Evolutionary conservation across 1,140 invertebrate genomes (phyloP), one percentile per base, ranked within the genome.

Genomic region (Phymastichus coffea): DNA sequence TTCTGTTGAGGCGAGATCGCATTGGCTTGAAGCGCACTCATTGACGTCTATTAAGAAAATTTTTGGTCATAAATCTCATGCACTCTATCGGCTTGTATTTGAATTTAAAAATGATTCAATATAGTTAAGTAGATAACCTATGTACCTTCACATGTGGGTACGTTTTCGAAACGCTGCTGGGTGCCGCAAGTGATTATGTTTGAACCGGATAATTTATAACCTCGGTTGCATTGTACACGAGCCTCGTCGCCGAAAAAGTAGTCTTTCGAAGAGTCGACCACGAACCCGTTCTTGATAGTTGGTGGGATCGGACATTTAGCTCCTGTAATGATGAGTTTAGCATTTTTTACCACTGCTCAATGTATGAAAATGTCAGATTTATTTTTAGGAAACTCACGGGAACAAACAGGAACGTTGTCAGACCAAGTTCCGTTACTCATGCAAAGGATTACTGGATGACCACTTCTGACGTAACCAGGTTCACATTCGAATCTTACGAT

Each of bases 361-460:
- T 33, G 28, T 33, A 33, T 7, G 28, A 12, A 7, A 6, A 7
- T 33, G 12, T 33, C 28, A 12, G 12, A 7, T 7, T 33, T 7
- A 33, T 33, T 33, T 33, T 7, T 33, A 7, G 9, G 53, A 48
- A 38, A 79, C 84, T 83, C 82, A 85, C 93, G 86, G 55, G 91
- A 85, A 76, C 96, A 98, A 4, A 85, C 86, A 14, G 96, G 95
- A 14, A 95, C 91, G 58, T 89, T 85, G 46, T 91, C 91, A 37
- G 94, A 96, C 97, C 97, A 99, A 7, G 93, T 94, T 22, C 96
- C 96, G 73, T 97, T 95, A 67, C 92, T 93, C 89, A 94, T 95
- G 75, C 97, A 99, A 15, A 96, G 84, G 35, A 98, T 87, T 3
- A 94, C 93, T 25, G 93, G 93, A 72, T 91, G 87, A 26, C 95